A percentile compares a stretch with the other conserved stretches of the same genome.
These are phyloP conservation scores for Dryadula phaetusa DNA, from an alignment of 2,888 invertebrate genomes.

Conservation along the genomic window DNA sequence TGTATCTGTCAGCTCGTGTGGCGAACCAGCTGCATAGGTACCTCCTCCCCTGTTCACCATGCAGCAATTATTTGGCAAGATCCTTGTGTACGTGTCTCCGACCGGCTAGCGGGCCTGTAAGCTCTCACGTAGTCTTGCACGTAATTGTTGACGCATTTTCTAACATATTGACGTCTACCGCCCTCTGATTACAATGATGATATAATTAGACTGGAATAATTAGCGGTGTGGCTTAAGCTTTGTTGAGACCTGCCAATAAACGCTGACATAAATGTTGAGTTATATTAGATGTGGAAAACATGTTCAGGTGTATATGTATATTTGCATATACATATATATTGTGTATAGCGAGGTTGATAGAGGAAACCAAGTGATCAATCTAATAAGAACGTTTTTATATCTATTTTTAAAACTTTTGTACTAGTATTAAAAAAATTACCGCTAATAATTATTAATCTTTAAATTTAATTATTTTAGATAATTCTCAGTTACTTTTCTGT, in stretches of 20 bases:
- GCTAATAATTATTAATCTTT: background rate
- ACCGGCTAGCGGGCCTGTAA: slow-evolving; percentile 41
- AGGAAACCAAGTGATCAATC: background rate
- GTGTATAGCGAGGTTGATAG: background rate
- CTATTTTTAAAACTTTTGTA: too few species aligned
- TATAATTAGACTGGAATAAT: slow-evolving; percentile 43
- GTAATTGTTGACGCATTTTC: slow-evolving; percentile 52
- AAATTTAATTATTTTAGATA: background rate
- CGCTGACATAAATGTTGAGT: slow-evolving; percentile 4
- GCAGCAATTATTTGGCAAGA: slow-evolving; percentile 58
- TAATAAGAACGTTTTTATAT: background rate
- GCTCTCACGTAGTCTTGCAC: slow-evolving; percentile 47
- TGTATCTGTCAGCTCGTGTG: slow-evolving; percentile 66
- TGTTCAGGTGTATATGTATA: background rate
- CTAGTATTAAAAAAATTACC: too few species aligned
- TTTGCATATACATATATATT: too few species aligned
- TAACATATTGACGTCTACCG: slow-evolving; percentile 51
- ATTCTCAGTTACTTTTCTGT: background rate
- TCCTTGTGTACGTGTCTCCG: slow-evolving; percentile 46
- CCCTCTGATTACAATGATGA: slow-evolving; percentile 41
- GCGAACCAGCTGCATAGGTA: slow-evolving; percentile 46
- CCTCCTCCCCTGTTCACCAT: slow-evolving; percentile 26
- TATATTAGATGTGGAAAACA: background rate
- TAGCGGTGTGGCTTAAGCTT: slow-evolving; percentile 20
- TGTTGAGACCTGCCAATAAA: slow-evolving; percentile 15